These are phyloP conservation scores for Cyanistes caeruleus DNA, from an alignment of 2,113 vertebrate species.

Conservation along the genomic window DNA sequence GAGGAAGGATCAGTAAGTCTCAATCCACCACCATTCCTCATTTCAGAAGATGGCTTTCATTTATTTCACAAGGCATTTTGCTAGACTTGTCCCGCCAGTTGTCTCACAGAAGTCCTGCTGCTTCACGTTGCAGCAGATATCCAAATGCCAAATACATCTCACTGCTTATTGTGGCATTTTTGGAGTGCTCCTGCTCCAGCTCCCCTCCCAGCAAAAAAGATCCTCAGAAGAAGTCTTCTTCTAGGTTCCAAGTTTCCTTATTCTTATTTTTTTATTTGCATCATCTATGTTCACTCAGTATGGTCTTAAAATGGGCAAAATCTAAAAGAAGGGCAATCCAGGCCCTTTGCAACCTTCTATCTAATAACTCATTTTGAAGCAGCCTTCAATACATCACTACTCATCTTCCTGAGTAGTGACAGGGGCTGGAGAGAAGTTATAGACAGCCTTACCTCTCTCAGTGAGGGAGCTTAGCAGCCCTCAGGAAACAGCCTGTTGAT, in stretches of 20 bases:
- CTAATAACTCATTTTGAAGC: neutral
- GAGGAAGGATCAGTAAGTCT: neutral
- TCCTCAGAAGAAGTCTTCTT: neutral
- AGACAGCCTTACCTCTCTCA: neutral
- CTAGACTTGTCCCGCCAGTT: neutral
- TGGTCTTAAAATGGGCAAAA: neutral
- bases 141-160: neutral
- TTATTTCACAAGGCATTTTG: neutral
- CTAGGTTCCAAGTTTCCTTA: neutral
- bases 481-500: neutral
- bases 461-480: neutral
- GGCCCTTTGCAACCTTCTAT: neutral
- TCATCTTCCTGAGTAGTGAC: neutral
- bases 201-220: neutral
- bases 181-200: neutral
- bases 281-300: neutral
- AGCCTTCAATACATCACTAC: neutral
- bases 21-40: neutral
- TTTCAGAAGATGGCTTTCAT: neutral
- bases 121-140: neutral
- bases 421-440: neutral
- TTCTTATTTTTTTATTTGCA: neutral
- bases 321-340: neutral
- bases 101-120: neutral
- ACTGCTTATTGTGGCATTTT: neutral